Percentiles rank a stretch among this genome's conserved stretches.
These are phyloP conservation scores for Okamejei kenojei DNA, from an alignment of 2,797 vertebrate species.

Conservation along the genomic window DNA sequence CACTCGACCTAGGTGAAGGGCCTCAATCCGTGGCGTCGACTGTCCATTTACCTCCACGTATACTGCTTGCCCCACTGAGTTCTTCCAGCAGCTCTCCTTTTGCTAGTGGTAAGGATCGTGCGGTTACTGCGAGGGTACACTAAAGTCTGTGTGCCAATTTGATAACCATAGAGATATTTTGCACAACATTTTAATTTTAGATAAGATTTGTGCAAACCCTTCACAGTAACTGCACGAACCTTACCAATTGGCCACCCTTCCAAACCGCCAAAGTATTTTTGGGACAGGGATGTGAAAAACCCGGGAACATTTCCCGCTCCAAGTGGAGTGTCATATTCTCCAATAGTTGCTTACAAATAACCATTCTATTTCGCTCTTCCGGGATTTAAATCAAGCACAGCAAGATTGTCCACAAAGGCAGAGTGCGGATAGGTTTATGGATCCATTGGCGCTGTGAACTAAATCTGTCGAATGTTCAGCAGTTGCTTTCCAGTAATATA, in stretches of 20 bases:
- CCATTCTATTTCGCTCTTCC: background rate
- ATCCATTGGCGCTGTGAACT: background rate
- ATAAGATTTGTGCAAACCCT: background rate
- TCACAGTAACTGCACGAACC: background rate
- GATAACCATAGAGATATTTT: too few species aligned
- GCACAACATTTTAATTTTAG: background rate
- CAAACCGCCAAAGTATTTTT: background rate
- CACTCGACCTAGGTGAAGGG: too few species aligned
- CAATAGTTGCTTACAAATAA: background rate
- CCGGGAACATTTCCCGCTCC: too few species aligned
- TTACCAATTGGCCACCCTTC: background rate
- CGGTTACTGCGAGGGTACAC: too few species aligned
- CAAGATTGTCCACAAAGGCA: background rate
- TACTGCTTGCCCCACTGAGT: too few species aligned
- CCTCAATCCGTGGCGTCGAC: too few species aligned
- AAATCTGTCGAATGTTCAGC: background rate
- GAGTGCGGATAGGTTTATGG: background rate
- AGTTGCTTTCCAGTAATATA: constrained; percentile 1
- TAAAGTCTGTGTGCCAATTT: too few species aligned
- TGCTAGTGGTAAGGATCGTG: too few species aligned
- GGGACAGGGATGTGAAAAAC: background rate
- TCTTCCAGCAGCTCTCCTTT: too few species aligned
- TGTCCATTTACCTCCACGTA: too few species aligned
- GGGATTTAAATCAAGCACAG: background rate
- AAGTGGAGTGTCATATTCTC: background rate